A percentile compares a stretch with the other conserved stretches of the same genome.
These are phyloP conservation scores for Kryptopterus vitreolus DNA, from an alignment of 2,797 vertebrate species.

Conservation along the genomic window DNA sequence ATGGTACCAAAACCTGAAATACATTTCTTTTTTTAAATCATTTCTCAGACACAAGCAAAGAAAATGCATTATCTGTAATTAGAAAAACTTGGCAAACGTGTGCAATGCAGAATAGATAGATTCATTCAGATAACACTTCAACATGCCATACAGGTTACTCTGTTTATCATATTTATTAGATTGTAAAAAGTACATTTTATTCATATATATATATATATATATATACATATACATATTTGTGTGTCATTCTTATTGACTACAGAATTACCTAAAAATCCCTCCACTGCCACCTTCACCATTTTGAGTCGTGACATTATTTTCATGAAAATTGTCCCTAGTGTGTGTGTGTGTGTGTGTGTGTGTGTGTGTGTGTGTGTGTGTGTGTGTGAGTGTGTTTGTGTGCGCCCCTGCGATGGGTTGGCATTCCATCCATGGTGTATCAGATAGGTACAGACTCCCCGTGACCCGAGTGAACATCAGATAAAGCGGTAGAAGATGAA, in stretches of 20 bases:
- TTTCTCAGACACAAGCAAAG: background rate
- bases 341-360: too few species aligned
- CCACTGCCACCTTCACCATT: background rate
- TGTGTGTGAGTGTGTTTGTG: too few species aligned
- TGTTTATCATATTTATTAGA: slow-evolving; percentile 87
- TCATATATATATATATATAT: slow-evolving; percentile 88
- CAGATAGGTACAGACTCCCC: too few species aligned
- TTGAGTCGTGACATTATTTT: background rate
- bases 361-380: too few species aligned
- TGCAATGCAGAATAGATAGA: background rate
- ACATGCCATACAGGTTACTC: slow-evolving; percentile 9
- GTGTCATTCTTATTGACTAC: slow-evolving; percentile 65
- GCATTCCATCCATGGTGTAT: too few species aligned
- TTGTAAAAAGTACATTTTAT: slow-evolving; percentile 91
- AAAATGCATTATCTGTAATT: background rate
- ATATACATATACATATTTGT: slow-evolving; percentile 78
- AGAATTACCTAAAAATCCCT: slow-evolving; percentile 62
- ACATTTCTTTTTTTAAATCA: too few species aligned
- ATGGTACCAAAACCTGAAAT: background rate
- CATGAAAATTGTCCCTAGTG: too few species aligned
- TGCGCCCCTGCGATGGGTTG: too few species aligned
- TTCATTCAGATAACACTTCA: background rate
- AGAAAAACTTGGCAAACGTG: too few species aligned
- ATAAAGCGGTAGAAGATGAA: too few species aligned
- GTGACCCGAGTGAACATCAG: too few species aligned